Evolutionary conservation across 2,888 invertebrate genomes (phyloP).

Genomic region (Microctonus hyperodae): DNA sequence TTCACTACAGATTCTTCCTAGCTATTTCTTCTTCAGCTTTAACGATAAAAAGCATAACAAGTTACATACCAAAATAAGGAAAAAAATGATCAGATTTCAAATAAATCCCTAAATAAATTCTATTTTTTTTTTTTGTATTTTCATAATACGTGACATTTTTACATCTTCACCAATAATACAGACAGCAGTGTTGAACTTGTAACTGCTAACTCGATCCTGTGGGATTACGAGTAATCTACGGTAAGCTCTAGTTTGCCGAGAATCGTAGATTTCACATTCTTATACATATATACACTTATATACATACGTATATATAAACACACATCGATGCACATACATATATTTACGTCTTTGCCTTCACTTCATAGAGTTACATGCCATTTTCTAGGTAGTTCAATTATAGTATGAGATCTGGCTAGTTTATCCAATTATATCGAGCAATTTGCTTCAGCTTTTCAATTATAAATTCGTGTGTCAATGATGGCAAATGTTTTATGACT

Average conservation of each 20-base stretch:
- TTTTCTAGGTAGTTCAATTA: conserved; percentile 51
- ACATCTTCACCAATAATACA: conserved; percentile 11
- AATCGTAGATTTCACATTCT: neutral
- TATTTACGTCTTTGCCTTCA: conserved; percentile 16
- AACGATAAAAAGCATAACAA: too few relatives aligned
- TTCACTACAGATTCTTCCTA: too few relatives aligned
- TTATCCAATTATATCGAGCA: conserved; percentile 16
- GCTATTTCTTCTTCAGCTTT: too few relatives aligned
- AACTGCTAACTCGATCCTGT: conserved; percentile 53
- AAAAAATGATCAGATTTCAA: too few relatives aligned
- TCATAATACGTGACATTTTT: neutral
- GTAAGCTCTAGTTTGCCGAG: conserved; percentile 42
- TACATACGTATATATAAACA: neutral
- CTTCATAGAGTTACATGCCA: conserved; percentile 43
- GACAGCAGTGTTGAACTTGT: conserved; percentile 44
- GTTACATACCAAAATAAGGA: too few relatives aligned
- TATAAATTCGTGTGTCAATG: conserved; percentile 5
- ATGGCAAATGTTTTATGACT: conserved; percentile 10
- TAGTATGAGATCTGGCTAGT: conserved; percentile 7
- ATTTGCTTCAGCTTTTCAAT: conserved; percentile 17
- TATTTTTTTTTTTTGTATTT: neutral
- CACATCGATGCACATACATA: too few relatives aligned
- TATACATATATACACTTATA: neutral
- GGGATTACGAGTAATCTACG: conserved; percentile 56
- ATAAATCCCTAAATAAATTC: too few relatives aligned